Percentiles rank a stretch among this genome's conserved stretches.
These are phyloP conservation scores for Triplophysa yarkandensis DNA, from an alignment of 2,797 vertebrate genomes.

Conservation along the genomic window DNA sequence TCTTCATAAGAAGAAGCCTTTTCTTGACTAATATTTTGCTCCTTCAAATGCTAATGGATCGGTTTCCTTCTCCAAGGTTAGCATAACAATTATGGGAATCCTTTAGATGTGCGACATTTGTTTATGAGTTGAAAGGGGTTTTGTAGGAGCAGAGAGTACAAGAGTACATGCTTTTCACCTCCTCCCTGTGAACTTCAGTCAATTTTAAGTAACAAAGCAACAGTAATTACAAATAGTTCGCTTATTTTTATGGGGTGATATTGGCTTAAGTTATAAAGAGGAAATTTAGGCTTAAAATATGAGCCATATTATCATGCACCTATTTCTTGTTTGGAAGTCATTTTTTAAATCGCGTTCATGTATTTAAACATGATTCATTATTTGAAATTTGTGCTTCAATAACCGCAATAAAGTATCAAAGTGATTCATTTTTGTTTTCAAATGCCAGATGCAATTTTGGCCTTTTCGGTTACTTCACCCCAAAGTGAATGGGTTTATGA, in stretches of 20 bases:
- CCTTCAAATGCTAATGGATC: constrained; percentile 99
- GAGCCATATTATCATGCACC: constrained; percentile 12
- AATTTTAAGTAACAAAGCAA: constrained; percentile 84
- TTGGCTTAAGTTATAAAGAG: constrained; percentile 50
- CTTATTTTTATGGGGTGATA: constrained; percentile 57
- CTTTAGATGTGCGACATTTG: constrained; percentile 97
- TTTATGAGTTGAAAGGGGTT: constrained; percentile 92
- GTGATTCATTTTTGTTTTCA: too few relatives aligned
- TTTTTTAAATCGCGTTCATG: constrained; percentile 9
- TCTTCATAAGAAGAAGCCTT: constrained; percentile 90
- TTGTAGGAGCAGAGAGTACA: constrained; percentile 77
- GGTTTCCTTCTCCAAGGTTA: constrained; percentile 95
- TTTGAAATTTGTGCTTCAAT: background rate
- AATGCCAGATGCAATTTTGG: too few relatives aligned
- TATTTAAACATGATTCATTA: constrained; percentile 9
- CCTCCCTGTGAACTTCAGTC: constrained; percentile 81
- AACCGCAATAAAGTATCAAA: background rate
- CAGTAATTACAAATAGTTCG: constrained; percentile 76
- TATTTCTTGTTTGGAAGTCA: constrained; percentile 7
- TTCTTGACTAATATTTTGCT: constrained; percentile 99
- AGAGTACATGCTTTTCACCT: constrained; percentile 79
- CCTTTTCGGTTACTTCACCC: too few relatives aligned
- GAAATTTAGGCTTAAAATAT: constrained; percentile 26
- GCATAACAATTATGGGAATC: constrained; percentile 98
- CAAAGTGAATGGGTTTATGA: too few relatives aligned